These are phyloP conservation scores for Indicator maculatus DNA, from an alignment of 2,113 vertebrate species.

Conservation along the genomic window DNA sequence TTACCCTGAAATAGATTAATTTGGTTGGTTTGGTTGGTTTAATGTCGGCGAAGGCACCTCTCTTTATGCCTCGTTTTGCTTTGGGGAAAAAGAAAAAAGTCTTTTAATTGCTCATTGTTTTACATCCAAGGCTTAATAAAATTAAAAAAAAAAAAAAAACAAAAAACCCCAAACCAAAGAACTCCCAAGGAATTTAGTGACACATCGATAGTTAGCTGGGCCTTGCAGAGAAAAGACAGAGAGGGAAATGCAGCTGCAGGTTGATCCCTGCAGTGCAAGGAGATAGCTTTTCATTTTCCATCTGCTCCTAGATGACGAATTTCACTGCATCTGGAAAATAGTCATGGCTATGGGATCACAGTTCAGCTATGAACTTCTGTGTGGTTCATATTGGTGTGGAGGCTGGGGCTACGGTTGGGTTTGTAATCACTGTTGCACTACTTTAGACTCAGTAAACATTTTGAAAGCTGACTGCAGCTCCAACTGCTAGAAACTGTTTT, in stretches of 20 bases:
- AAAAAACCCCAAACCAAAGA: background rate
- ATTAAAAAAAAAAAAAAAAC: background rate
- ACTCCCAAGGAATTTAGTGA: background rate
- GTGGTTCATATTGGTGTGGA: fast-evolving
- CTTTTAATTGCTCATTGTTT: background rate
- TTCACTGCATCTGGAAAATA: conserved; percentile 40
- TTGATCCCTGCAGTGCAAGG: conserved; percentile 37
- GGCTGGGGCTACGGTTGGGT: background rate
- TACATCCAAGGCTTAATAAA: background rate
- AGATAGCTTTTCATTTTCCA: conserved; percentile 41
- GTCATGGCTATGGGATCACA: background rate
- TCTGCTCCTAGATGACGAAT: conserved; percentile 14
- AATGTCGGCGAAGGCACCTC: background rate
- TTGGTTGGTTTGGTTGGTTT: background rate
- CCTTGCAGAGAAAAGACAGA: background rate
- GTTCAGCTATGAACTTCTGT: background rate
- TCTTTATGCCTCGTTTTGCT: background rate
- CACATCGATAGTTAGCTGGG: background rate
- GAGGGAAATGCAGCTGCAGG: conserved; percentile 33
- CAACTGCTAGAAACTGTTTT: background rate
- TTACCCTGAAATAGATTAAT: background rate
- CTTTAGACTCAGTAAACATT: background rate
- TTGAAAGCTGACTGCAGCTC: background rate
- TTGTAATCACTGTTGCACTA: background rate
- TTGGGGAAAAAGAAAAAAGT: background rate